Evolutionary conservation across 30 jellyfish, hydroid and myxozoan species (phyloP).

Genomic region (Pelagia noctiluca): DNA sequence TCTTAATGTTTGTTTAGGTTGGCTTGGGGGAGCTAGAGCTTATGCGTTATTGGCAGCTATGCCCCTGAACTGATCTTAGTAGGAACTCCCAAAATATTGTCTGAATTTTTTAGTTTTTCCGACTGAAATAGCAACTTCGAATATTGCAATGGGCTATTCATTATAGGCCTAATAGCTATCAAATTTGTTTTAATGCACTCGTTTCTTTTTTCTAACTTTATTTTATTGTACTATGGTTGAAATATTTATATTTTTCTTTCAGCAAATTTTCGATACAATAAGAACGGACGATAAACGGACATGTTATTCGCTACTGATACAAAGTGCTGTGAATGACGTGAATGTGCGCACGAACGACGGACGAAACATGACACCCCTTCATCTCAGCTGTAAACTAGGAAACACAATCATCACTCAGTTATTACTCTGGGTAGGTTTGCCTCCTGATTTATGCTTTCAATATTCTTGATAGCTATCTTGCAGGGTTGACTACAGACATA

Average conservation of each 20-base stretch:
- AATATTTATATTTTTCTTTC: background rate
- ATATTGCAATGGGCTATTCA: too few relatives aligned
- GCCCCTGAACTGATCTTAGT: too few relatives aligned
- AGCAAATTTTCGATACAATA: conserved; percentile 79
- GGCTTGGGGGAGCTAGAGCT: too few relatives aligned
- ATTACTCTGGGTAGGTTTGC: conserved; percentile 87
- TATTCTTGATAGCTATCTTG: background rate
- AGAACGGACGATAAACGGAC: conserved; percentile 53
- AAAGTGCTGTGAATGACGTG: conserved; percentile 73
- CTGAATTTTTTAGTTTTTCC: too few relatives aligned
- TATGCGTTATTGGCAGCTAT: too few relatives aligned
- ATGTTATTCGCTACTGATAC: conserved; percentile 75
- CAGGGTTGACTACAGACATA: too few relatives aligned
- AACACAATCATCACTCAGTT: conserved; percentile 81
- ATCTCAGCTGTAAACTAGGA: conserved; percentile 83
- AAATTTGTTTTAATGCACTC: background rate
- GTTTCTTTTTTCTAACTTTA: background rate
- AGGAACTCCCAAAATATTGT: too few relatives aligned
- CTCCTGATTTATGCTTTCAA: background rate
- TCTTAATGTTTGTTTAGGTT: too few relatives aligned
- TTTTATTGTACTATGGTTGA: background rate
- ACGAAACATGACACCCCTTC: conserved; percentile 75
- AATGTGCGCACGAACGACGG: conserved; percentile 65
- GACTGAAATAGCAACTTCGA: too few relatives aligned
- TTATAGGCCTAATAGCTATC: too few relatives aligned